A percentile compares a stretch with the other conserved stretches of the same genome.
These are phyloP conservation scores for Clinocottus analis DNA, from an alignment of 2,113 vertebrate genomes.

Conservation along the genomic window DNA sequence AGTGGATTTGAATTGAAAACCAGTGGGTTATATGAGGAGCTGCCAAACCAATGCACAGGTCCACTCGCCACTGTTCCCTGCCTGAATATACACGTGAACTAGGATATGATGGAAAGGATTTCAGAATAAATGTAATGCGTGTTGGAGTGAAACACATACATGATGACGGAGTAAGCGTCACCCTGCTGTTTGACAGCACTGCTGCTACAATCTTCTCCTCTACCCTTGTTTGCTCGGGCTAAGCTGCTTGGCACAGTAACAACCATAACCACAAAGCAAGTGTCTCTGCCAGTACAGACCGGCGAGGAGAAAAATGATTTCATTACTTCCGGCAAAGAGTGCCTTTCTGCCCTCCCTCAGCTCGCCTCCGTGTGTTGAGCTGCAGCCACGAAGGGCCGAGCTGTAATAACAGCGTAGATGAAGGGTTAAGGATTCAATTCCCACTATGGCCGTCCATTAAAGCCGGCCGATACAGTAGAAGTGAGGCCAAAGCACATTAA, in stretches of 20 bases:
- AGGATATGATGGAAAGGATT: not conserved
- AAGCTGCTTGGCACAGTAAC: conserved; percentile 64
- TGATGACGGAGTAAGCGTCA: conserved; percentile 21
- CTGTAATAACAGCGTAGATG: conserved; percentile 43
- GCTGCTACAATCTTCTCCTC: conserved; percentile 52
- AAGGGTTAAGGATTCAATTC: conserved; percentile 51
- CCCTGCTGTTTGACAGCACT: conserved; percentile 37
- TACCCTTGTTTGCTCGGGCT: conserved; percentile 55
- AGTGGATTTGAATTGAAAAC: conserved; percentile 27
- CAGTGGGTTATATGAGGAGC: conserved; percentile 15
- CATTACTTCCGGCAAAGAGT: conserved; percentile 35
- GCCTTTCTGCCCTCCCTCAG: conserved; percentile 13
- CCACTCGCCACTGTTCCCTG: not conserved
- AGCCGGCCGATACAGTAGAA: conserved; percentile 17
- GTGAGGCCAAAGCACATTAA: conserved; percentile 18
- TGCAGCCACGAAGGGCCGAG: conserved; percentile 27
- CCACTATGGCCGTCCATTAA: conserved; percentile 30
- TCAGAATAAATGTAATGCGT: conserved; percentile 11
- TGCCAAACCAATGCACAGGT: conserved; percentile 29
- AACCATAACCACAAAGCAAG: conserved; percentile 65
- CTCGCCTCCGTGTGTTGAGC: conserved; percentile 12
- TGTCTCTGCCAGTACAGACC: conserved; percentile 52
- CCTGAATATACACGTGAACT: not conserved
- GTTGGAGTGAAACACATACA: conserved; percentile 22
- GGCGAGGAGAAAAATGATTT: not conserved